These are phyloP conservation scores for Saccostrea glomerata DNA, from an alignment of 1,140 invertebrate species.

Conservation along the genomic window DNA sequence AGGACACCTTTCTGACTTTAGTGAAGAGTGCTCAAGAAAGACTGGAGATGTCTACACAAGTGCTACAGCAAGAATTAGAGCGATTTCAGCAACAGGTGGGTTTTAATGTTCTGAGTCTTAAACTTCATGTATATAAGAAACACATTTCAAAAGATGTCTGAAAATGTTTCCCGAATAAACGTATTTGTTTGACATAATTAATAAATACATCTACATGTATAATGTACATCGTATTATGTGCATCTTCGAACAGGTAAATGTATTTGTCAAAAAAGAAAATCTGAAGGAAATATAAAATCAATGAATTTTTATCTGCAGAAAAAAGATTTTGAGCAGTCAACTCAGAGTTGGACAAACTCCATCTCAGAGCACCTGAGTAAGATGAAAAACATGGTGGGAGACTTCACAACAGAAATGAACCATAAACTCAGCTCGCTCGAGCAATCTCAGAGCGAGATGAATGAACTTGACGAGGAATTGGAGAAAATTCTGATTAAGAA, in stretches of 20 bases:
- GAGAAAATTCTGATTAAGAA: constrained; percentile 27
- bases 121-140: neutral
- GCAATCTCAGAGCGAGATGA: constrained; percentile 24
- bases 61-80: constrained; percentile 18
- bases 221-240: no score
- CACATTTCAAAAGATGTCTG: no score
- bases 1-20: constrained; percentile 7
- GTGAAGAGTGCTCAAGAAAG: constrained; percentile 8
- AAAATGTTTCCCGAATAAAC: no score
- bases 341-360: neutral
- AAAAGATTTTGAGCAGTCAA: constrained; percentile 22
- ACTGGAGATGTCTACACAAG: neutral
- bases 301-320: neutral
- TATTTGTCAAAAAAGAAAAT: no score
- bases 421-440: neutral
- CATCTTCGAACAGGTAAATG: no score
- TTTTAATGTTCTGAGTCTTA: neutral
- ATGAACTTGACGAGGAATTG: constrained; percentile 15
- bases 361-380: constrained; percentile 2
- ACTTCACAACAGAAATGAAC: neutral
- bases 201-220: no score
- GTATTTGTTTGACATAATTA: no score
- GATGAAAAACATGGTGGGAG: constrained; percentile 1
- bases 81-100: constrained; percentile 13
- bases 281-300: no score